Evolutionary conservation across 2,888 invertebrate genomes (phyloP).

Genomic region (Acanthosepion lycidas): DNA sequence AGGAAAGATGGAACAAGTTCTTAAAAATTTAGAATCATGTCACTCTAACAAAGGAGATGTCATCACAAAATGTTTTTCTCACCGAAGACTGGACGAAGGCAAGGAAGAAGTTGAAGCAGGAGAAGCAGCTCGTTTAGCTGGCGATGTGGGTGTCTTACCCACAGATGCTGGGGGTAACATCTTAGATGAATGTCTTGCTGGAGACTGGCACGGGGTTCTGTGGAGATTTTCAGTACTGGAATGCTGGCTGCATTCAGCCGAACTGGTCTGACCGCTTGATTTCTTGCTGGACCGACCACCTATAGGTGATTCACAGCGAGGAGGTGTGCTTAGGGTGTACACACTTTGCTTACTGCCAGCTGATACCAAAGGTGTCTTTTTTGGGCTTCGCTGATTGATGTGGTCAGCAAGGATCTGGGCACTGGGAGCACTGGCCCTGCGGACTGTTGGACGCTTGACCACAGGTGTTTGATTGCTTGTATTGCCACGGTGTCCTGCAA

Average conservation of each 20-base stretch:
- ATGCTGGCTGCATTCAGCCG: not conserved
- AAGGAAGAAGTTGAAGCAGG: constrained; percentile 13
- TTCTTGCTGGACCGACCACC: not conserved
- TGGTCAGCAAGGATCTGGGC: constrained; percentile 39
- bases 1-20: too few species aligned
- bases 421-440: constrained; percentile 43
- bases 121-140: not conserved
- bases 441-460: constrained; percentile 41
- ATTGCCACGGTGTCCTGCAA: constrained; percentile 39
- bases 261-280: not conserved
- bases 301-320: not conserved
- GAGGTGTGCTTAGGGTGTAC: not conserved
- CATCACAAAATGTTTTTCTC: not conserved
- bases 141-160: not conserved
- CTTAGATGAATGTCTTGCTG: constrained; percentile 34
- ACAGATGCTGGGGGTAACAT: not conserved
- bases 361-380: not conserved
- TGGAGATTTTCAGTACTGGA: constrained; percentile 2
- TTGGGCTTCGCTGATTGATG: not conserved
- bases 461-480: not conserved
- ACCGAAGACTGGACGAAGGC: constrained; percentile 40
- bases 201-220: not conserved
- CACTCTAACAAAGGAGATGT: too few species aligned
- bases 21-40: too few species aligned
- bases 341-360: not conserved